A percentile compares a stretch with the other conserved stretches of the same genome.
phyloP scores from a whole-genome alignment of 2,797 vertebrate genomes.

The Crax fasciolata region DNA sequence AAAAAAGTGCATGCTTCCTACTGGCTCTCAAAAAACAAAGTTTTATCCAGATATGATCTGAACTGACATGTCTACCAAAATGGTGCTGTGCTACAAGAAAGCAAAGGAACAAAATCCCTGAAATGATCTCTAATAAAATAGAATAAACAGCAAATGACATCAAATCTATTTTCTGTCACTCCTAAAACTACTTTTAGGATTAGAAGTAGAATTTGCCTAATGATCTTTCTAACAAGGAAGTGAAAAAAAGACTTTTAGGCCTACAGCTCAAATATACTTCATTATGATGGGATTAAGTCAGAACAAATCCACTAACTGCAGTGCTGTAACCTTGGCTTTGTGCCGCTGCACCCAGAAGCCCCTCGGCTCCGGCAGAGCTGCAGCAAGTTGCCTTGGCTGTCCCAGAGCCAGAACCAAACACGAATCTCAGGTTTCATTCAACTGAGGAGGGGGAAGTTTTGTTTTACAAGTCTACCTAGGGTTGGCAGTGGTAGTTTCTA shows the following conservation, averaged over 20 bases:
- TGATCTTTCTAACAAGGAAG: neutral
- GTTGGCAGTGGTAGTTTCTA: neutral
- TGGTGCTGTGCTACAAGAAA: neutral
- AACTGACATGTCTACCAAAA: constrained; percentile 53
- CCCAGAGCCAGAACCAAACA: constrained; percentile 22
- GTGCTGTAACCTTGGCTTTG: constrained; percentile 36
- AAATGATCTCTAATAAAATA: neutral
- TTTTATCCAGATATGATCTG: constrained; percentile 55
- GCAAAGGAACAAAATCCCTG: neutral
- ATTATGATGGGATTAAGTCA: neutral
- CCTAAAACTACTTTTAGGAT: neutral
- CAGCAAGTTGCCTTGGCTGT: constrained; percentile 13
- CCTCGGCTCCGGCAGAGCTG: neutral
- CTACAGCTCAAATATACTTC: neutral
- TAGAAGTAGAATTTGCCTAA: neutral
- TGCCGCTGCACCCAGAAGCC: constrained; percentile 1
- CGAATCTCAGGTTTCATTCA: constrained; percentile 43
- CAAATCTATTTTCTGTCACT: constrained; percentile 24
- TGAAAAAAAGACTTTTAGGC: neutral
- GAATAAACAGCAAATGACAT: neutral
- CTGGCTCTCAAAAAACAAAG: constrained; percentile 32
- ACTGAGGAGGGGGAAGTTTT: neutral
- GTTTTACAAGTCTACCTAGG: neutral
- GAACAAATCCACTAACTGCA: neutral
- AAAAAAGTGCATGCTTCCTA: neutral